Percentiles rank a stretch among this genome's conserved stretches.
phyloP scores from a whole-genome alignment of 2,797 vertebrate species.

The Rhinichthys osculus region DNA sequence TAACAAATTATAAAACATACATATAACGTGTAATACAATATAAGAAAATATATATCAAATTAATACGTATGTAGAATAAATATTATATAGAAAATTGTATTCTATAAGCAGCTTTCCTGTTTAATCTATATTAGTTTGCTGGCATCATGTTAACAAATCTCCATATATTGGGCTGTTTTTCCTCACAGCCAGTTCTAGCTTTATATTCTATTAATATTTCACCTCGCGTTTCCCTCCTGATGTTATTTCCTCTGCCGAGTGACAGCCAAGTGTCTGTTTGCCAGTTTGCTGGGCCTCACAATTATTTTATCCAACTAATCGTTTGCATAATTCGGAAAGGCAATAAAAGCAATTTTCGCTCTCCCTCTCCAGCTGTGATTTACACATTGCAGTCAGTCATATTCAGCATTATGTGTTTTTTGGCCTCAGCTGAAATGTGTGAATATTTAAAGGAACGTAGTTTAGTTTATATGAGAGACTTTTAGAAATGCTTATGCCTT shows the following conservation, averaged over 20 bases:
- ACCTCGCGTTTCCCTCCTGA: neutral
- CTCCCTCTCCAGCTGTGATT: constrained; percentile 36
- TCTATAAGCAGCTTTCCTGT: neutral
- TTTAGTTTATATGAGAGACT: neutral
- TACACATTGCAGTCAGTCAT: constrained; percentile 12
- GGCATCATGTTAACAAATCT: neutral
- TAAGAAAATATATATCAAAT: neutral
- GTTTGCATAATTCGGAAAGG: constrained; percentile 28
- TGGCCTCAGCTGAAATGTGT: neutral
- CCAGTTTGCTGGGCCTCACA: constrained; percentile 43
- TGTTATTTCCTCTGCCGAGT: constrained; percentile 9
- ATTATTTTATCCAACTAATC: constrained; percentile 51
- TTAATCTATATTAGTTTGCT: neutral
- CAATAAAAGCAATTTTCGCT: constrained; percentile 36
- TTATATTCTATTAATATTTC: constrained; percentile 24
- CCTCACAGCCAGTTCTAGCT: neutral
- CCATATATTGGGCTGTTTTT: neutral
- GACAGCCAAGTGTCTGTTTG: constrained; percentile 44
- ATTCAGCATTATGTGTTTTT: constrained; percentile 13
- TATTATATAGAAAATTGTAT: neutral
- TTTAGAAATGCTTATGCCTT: neutral
- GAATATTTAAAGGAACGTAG: neutral
- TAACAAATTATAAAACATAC: neutral
- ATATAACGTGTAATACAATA: neutral
- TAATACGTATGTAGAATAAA: neutral